Percentiles rank a stretch among this genome's conserved stretches.
Conservation (phyloP, 2,888 invertebrate genomes). For the Lochmaea crataegi region DNA sequence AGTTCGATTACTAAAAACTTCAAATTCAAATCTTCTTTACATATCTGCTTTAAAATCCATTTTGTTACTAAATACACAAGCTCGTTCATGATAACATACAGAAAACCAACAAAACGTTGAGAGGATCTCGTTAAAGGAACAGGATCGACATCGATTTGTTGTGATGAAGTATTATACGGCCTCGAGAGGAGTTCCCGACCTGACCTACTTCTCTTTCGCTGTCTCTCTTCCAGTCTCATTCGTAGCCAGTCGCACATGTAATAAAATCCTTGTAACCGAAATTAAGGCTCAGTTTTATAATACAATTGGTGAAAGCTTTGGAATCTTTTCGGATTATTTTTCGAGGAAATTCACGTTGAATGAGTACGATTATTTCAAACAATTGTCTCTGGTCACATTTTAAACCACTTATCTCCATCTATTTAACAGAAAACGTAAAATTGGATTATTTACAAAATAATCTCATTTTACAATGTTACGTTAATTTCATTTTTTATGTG, state of each 20-base stretch:
- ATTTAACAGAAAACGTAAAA: no score
- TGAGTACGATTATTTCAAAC: no score
- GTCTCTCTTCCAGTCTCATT: background rate
- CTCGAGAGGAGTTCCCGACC: slow-evolving; percentile 31
- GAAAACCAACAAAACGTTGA: background rate
- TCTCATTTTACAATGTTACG: no score
- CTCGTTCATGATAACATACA: background rate
- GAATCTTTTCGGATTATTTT: background rate
- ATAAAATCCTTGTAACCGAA: background rate
- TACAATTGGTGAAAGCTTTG: background rate
- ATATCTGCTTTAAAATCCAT: background rate
- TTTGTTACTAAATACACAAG: background rate
- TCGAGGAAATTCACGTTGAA: no score
- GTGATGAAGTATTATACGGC: slow-evolving; percentile 22
- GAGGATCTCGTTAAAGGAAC: slow-evolving; percentile 15
- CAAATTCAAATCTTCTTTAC: no score
- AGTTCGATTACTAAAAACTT: no score
- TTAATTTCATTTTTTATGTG: no score
- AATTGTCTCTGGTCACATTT: no score
- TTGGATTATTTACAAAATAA: no score
- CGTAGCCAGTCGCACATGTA: background rate
- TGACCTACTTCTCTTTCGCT: slow-evolving; percentile 31
- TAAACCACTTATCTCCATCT: no score
- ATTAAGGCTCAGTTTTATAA: slow-evolving; percentile 4
- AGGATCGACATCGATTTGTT: slow-evolving; percentile 31